These are phyloP conservation scores for Neomicropteryx cornuta DNA, from an alignment of 1,140 invertebrate species.

Conservation along the genomic window DNA sequence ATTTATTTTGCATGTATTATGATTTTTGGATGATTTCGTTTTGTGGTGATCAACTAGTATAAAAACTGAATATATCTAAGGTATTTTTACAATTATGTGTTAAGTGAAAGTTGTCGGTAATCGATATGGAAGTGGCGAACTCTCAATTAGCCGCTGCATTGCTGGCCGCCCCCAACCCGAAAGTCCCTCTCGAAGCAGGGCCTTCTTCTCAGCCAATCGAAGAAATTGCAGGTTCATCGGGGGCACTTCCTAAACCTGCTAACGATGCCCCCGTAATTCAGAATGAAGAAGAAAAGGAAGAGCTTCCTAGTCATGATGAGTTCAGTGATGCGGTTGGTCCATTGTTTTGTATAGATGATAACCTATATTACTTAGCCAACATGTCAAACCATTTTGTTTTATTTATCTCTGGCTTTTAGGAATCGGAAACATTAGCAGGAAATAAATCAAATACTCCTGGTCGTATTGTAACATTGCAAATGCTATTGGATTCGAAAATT, in stretches of 20 bases:
- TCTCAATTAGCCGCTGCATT: slow-evolving; percentile 35
- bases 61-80: no score
- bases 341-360: slow-evolving; percentile 4
- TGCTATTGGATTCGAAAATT: slow-evolving; percentile 68
- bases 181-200: slow-evolving; percentile 13
- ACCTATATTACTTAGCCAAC: slow-evolving; percentile 5
- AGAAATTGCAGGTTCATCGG: no score
- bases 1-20: no score
- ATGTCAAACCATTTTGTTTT: slow-evolving; percentile 2
- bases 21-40: no score
- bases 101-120: no score
- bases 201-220: background rate
- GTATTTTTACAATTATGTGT: no score
- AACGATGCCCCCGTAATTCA: no score
- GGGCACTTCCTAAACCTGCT: slow-evolving; percentile 8
- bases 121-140: slow-evolving; percentile 29
- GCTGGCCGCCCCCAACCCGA: slow-evolving; percentile 23
- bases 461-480: slow-evolving; percentile 72
- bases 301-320: slow-evolving; percentile 42
- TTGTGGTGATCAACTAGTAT: no score
- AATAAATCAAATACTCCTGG: slow-evolving; percentile 43
- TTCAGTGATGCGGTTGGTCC: slow-evolving; percentile 41
- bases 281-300: slow-evolving; percentile 44
- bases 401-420: slow-evolving; percentile 25
- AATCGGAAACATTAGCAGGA: slow-evolving; percentile 37